These are phyloP conservation scores for Ciconia nigra DNA, from an alignment of 2,797 vertebrate genomes.

Conservation along the genomic window DNA sequence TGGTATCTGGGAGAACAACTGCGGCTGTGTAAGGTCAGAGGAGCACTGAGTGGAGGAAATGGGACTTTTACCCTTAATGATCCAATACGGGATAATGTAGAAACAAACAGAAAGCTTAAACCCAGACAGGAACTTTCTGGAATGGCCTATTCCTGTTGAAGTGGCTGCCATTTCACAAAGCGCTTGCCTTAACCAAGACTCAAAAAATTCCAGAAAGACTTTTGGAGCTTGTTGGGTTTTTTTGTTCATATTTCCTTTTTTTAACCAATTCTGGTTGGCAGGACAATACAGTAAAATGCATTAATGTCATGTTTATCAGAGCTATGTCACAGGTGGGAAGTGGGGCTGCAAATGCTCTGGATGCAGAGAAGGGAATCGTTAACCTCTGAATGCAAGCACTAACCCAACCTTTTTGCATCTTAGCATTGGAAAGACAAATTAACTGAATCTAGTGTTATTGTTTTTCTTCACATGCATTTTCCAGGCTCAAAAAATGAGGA, in stretches of 20 bases:
- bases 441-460: background rate
- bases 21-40: background rate
- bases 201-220: background rate
- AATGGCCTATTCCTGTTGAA: background rate
- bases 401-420: background rate
- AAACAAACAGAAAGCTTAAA: background rate
- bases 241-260: background rate
- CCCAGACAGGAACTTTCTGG: background rate
- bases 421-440: background rate
- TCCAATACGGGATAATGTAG: background rate
- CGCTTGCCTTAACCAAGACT: background rate
- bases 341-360: rapidly evolving
- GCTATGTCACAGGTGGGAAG: background rate
- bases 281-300: background rate
- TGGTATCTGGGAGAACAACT: background rate
- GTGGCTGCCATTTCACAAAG: background rate
- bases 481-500: slow-evolving; percentile 78
- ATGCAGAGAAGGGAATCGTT: background rate
- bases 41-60: background rate
- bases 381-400: background rate
- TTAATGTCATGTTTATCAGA: background rate
- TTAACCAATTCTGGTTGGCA: background rate
- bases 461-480: background rate
- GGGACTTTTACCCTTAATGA: background rate
- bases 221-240: background rate